Conservation (phyloP, 2,113 vertebrate genomes). For the human (Homo sapiens) region DNA sequence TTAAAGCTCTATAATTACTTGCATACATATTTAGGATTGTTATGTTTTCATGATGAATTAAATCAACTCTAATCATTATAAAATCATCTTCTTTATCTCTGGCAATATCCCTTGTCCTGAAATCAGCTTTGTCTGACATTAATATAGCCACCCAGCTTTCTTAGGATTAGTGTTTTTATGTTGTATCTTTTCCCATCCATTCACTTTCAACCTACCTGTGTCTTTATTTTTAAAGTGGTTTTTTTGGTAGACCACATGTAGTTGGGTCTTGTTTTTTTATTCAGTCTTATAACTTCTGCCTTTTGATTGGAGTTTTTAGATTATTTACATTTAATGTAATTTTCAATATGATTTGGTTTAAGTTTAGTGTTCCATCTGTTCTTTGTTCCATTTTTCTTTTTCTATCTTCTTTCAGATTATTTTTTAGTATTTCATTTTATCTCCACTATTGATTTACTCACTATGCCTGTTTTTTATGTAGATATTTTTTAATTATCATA, state of each 20-base stretch:
- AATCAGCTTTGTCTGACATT: not conserved
- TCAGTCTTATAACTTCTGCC: not conserved
- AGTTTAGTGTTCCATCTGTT: not conserved
- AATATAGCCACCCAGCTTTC: not conserved
- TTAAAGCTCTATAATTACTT: not conserved
- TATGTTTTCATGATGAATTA: not conserved
- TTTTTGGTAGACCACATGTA: not conserved
- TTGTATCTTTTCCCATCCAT: not conserved
- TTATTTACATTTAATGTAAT: not conserved
- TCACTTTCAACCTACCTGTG: not conserved
- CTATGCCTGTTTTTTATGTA: not conserved
- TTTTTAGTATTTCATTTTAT: not conserved
- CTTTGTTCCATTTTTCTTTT: conserved; percentile 22
- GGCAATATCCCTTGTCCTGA: not conserved
- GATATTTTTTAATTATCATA: not conserved
- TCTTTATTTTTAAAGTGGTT: not conserved
- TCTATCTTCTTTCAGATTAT: not conserved
- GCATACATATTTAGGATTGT: not conserved
- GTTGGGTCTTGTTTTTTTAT: not conserved
- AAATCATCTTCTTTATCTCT: not conserved
- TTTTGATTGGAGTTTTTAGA: not conserved
- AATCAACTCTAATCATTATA: not conserved
- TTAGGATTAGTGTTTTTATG: not conserved
- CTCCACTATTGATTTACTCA: not conserved
- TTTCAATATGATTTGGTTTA: not conserved